phyloP scores from a whole-genome alignment of 2,888 invertebrate genomes.

The Orchesellides sinensis region DNA sequence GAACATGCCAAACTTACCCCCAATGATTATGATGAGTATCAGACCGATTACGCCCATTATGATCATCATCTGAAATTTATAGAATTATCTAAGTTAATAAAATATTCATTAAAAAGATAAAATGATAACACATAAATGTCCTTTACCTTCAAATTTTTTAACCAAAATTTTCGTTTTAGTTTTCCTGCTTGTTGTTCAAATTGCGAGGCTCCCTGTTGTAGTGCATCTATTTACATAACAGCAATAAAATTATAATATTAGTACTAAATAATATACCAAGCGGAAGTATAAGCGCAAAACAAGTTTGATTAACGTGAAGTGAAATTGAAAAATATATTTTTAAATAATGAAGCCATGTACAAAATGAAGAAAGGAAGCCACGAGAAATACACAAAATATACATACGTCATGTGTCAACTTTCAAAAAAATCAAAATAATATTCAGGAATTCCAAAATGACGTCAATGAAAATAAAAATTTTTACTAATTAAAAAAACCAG shows the following conservation, averaged over 20 bases:
- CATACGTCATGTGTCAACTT: not conserved
- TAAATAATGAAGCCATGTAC: not conserved
- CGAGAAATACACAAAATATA: slow-evolving; percentile 33
- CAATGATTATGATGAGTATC: slow-evolving; percentile 77
- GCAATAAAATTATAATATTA: slow-evolving; percentile 21
- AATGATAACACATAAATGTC: not conserved
- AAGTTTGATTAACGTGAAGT: too few relatives aligned
- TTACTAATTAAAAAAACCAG: too few relatives aligned
- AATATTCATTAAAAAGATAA: not conserved
- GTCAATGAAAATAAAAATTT: too few relatives aligned
- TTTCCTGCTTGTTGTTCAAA: slow-evolving; percentile 98
- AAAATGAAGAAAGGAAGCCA: slow-evolving; percentile 35
- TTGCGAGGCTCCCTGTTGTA: slow-evolving; percentile 96
- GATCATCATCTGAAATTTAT: slow-evolving; percentile 77
- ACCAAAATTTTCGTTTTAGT: slow-evolving; percentile 97
- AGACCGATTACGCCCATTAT: slow-evolving; percentile 77
- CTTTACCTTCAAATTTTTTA: slow-evolving; percentile 93
- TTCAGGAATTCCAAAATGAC: too few relatives aligned
- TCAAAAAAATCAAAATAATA: slow-evolving; percentile 4
- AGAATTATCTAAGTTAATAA: slow-evolving; percentile 50
- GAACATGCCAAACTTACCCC: slow-evolving; percentile 76
- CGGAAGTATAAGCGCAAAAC: not conserved
- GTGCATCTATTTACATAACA: slow-evolving; percentile 89
- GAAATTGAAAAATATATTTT: not conserved
- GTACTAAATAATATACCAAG: not conserved